Evolutionary conservation across 2,113 vertebrate genomes (phyloP), one percentile per base, ranked within the genome.

Genomic region (Pavo muticus): DNA sequence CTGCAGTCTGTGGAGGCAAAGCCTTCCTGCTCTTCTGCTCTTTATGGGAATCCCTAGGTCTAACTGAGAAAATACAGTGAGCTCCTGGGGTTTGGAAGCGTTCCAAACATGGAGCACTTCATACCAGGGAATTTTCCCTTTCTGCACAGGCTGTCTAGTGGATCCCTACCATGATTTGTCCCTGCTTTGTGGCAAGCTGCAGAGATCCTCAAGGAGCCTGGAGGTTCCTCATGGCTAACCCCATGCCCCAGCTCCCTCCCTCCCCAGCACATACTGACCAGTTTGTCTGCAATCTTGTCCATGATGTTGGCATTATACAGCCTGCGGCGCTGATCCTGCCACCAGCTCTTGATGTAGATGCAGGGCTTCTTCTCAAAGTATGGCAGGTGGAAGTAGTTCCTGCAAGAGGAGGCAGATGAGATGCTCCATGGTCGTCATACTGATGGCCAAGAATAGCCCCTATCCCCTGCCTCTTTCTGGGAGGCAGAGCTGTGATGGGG

Each of bases 311-410:
- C 97, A 0, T 99, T 99, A 96, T 99, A 99, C 80, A 99, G 97
- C 25, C 99, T 97, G 69, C 99, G 98, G 42, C 98, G 98, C 94
- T 99, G 99, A 96, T 99, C 99, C 29, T 99, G 99, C 99, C 99
- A 99, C 98, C 98, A 99, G 95, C 99, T 99, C 96, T 98, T 99
- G 96, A 99, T 99, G 88, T 98, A 99, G 93, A 99, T 98, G 72
- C 99, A 99, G 1, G 99, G 99, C 95, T 99, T 99, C 93, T 98
- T 98, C 95, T 99, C 99, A 92, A 99, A 99, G 92, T 99, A 99
- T 0, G 99, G 99, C 94, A 99, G 95, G 69, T 99, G 98, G 95
- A 99, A 99, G 94, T 99, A 99, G 96, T 99, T 99, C 95, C 99
- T 99, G 97, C n/a, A 56, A 24, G 16, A 29, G 8, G 32, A 78